Base-by-base conservation (phyloP, 1,140 invertebrate genomes). In the Cyphomyrmex costatus region DNA sequence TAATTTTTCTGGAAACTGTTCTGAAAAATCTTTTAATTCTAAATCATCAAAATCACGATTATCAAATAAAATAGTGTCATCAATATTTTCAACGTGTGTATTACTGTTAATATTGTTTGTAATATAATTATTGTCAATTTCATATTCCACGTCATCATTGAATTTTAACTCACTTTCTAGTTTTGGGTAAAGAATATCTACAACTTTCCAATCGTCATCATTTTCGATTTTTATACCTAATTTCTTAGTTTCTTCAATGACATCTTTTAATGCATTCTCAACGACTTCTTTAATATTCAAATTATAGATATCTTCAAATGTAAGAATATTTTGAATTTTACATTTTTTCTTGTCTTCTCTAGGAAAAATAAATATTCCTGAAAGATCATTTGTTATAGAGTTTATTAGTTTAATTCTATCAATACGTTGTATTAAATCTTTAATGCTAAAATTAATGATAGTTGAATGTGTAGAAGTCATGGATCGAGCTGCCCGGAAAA, bases 11-110 rank as follows among this genome's bases (percentile, higher is more conserved):
- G 66, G 19, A 19, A 70, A 0, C 2, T 49, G 42, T 46, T 70
- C 49, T 49, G 42, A 70, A 51, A 70, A 49, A 2, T 70, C 21
- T 51, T 70, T 70, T 14, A 70, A 70, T 49, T 70, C 42, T 70
- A 51, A 3, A 19, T 10, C 49, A 2, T 49, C 5, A 49, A 70
- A 70, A 2, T n/a, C 6, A 70, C 21, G 12, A 70, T 51, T 49
- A 27, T 70, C 66, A 51, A 70, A 42, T 5, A 42, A 42, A 42
- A 42, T 42, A 42, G 36, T 6, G 12, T 51, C 14, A 51, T 51
- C 16, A 4, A 51, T 51, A 51, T 53, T 73, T 56, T 73, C 10
- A 60, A 14, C 12, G 16, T 30, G 30, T 30, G 49, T 14, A 51
- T 51, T 14, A 14, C 3, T 51, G 49, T 16, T 51, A 12, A 3